Percentiles rank a stretch among this genome's conserved stretches.
phyloP scores from a whole-genome alignment of 2,113 vertebrate genomes.

The Perca fluviatilis region DNA sequence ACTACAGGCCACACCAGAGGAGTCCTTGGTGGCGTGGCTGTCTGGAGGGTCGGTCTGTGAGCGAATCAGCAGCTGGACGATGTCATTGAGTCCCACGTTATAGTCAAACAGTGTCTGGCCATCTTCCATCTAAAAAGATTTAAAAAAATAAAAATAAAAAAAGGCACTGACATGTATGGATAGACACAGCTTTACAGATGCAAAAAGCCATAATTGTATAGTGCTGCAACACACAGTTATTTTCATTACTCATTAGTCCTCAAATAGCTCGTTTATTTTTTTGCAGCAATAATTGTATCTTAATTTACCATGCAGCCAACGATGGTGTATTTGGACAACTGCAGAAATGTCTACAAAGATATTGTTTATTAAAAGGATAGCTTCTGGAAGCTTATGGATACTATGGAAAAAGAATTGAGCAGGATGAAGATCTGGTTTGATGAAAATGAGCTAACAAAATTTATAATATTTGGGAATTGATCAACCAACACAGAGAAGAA shows the following conservation, averaged over 20 bases:
- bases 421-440: too few species aligned
- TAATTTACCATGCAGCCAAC: not conserved
- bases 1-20: constrained; percentile 73
- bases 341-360: not conserved
- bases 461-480: too few species aligned
- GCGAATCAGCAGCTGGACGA: constrained; percentile 96
- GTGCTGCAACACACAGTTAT: not conserved
- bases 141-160: not conserved
- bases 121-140: constrained; percentile 91
- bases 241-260: not conserved
- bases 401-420: too few species aligned
- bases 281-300: not conserved
- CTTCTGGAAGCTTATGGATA: too few species aligned
- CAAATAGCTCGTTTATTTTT: not conserved
- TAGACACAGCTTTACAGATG: not conserved
- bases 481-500: too few species aligned
- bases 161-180: constrained; percentile 16
- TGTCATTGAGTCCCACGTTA: constrained; percentile 98
- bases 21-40: constrained; percentile 85
- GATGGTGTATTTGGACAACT: not conserved
- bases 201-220: not conserved
- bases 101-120: constrained; percentile 99
- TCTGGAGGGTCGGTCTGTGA: constrained; percentile 90
- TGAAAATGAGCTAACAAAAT: too few species aligned
- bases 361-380: not conserved